Evolutionary conservation across 2,888 invertebrate species (phyloP), one percentile per base, ranked within the genome.

Genomic region (Venustoraphidia nigricollis): DNA sequence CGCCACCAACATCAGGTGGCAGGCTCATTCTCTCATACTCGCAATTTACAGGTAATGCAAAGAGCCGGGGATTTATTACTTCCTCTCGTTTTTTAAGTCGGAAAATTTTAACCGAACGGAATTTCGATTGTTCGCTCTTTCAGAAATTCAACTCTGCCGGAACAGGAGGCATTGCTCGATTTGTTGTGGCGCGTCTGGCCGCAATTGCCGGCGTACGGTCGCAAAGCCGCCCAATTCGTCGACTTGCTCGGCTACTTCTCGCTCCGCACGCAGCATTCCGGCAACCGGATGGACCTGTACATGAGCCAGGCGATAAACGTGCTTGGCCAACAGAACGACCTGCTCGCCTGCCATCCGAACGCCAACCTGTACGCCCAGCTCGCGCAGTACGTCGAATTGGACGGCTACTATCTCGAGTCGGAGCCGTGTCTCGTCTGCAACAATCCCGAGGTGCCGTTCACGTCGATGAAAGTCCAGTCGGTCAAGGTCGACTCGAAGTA

Each of bases 351-450:
- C 48, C 96, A 96, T 71, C 92, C 95, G 8, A 96, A 96, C 69
- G 91, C 93, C 0, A 87, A 87, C 51, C 75, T 96, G 38, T 96
- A 96, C 66, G 87, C 90, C 0, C 85, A 91, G 42, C 72, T 96
- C 49, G 86, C 92, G 46, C 90, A 92, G n/a, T 88, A 89, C 61
- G 89, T 96, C 1, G 94, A 96, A 62, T 77, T 95, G 42, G 95
- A 95, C 62, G 96, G 96, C 0, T 95, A 90, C 67, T 97, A 91
- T 65, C 70, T 97, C 52, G 96, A 97, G 70, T 91, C 92, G 17
- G 95, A 96, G 63, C 97, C 97, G 0, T 98, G 97, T 60, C 77
- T 96, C 49, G 95, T 96, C 1, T 97, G 97, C 67, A 96, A 96
- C 68, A 95, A 95, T 69, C 95, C 95, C 0, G 96, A 97, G 67